These are phyloP conservation scores for Clostera curtula DNA, from an alignment of 2,888 invertebrate species.

Conservation along the genomic window DNA sequence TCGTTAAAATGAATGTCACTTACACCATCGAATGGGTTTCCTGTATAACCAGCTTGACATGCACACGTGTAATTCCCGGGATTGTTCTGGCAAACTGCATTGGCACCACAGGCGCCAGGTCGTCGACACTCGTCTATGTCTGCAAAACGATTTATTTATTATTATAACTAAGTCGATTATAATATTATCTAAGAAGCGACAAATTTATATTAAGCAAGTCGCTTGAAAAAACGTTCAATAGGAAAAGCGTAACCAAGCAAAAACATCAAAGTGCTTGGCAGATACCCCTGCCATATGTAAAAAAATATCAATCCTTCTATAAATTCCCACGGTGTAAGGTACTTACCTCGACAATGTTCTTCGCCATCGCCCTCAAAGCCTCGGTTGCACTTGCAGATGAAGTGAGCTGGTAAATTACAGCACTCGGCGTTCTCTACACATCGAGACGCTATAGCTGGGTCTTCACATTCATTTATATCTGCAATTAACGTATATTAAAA, in stretches of 20 bases:
- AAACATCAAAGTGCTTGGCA: no score
- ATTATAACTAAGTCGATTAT: no score
- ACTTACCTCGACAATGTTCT: constrained; percentile 84
- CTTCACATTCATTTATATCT: constrained; percentile 93
- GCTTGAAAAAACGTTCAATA: no score
- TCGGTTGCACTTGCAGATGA: constrained; percentile 93
- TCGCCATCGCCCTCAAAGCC: constrained; percentile 95
- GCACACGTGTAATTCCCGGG: constrained; percentile 92
- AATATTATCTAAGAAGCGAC: constrained; percentile 2
- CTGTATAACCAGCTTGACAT: constrained; percentile 88
- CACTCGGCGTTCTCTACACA: constrained; percentile 95
- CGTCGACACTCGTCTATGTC: constrained; percentile 93
- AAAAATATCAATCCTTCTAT: no score
- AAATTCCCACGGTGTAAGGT: no score
- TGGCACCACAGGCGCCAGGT: constrained; percentile 86
- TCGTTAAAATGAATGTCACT: constrained; percentile 17
- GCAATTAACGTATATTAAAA: constrained; percentile 4
- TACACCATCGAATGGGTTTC: constrained; percentile 81
- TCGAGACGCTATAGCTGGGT: constrained; percentile 86
- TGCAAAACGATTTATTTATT: constrained; percentile 34
- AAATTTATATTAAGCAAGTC: neutral
- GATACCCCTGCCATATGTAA: no score
- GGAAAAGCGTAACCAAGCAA: no score
- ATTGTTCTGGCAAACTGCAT: constrained; percentile 87
- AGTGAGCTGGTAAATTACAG: constrained; percentile 95